A percentile compares a stretch with the other conserved stretches of the same genome.
Evolutionary conservation across 2,797 vertebrate species (phyloP).

Genomic region (Ptychobarbus kaznakovi): DNA sequence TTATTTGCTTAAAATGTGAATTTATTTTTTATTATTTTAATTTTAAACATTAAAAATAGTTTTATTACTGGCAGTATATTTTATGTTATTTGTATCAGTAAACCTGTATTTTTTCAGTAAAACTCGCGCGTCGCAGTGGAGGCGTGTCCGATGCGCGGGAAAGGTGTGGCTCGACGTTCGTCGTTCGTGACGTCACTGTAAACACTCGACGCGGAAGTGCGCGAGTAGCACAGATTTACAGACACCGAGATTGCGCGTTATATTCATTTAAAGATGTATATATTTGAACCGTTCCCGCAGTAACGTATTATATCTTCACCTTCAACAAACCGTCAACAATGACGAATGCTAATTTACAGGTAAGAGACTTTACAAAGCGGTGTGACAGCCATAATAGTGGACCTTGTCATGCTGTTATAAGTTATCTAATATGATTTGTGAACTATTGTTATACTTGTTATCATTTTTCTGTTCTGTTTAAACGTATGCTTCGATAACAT

Average conservation of each 20-base stretch:
- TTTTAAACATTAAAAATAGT: too few relatives aligned
- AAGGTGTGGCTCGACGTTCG: neutral
- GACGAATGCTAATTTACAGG: conserved; percentile 72
- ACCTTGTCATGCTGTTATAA: neutral
- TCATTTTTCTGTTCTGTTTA: neutral
- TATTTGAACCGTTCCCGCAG: neutral
- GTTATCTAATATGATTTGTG: neutral
- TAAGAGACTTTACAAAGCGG: conserved; percentile 9
- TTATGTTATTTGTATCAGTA: neutral
- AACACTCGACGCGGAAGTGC: conserved; percentile 66
- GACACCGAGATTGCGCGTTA: neutral
- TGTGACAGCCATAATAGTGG: neutral
- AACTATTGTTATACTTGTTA: neutral
- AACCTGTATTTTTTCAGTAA: neutral
- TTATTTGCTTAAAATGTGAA: neutral
- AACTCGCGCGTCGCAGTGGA: neutral
- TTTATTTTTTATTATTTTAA: neutral
- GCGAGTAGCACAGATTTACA: conserved; percentile 14
- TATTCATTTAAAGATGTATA: neutral
- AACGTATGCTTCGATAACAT: neutral
- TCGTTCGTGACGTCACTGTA: conserved; percentile 63
- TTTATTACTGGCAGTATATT: too few relatives aligned
- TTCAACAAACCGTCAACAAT: conserved; percentile 52
- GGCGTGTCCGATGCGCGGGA: too few relatives aligned
- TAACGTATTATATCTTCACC: neutral